phyloP scores from a whole-genome alignment of 2,113 vertebrate genomes.

The Meriones unguiculatus region DNA sequence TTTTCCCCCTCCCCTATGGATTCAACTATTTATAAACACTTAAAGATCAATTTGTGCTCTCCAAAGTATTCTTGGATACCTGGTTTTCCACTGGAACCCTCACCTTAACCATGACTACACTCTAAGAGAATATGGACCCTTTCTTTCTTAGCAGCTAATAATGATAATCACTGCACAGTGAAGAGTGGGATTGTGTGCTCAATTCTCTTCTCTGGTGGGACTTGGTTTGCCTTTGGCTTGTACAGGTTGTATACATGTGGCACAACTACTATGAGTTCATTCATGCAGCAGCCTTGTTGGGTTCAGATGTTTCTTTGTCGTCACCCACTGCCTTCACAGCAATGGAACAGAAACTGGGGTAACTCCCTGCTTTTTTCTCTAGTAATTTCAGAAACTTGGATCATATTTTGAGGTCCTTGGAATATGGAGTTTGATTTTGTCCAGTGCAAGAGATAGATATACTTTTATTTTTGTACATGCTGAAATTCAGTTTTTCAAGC shows the following conservation, averaged over 20 bases:
- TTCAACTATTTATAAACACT: neutral
- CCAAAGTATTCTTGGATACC: neutral
- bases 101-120: neutral
- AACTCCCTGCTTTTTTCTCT: neutral
- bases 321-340: neutral
- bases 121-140: neutral
- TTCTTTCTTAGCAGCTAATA: neutral
- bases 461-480: neutral
- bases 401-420: neutral
- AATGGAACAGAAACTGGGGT: neutral
- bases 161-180: too few species aligned
- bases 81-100: neutral
- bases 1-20: neutral
- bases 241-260: neutral
- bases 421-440: neutral
- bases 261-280: neutral
- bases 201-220: neutral
- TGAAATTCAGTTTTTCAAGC: neutral
- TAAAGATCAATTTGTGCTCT: neutral
- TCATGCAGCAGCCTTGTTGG: neutral
- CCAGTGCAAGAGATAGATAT: neutral
- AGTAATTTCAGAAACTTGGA: neutral
- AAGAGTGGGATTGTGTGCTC: neutral
- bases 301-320: neutral
- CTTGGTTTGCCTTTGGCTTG: neutral